Percentiles rank a stretch among this genome's conserved stretches.
These are phyloP conservation scores for Amphiprion clarkii DNA, from an alignment of 2,797 vertebrate species.

Conservation along the genomic window DNA sequence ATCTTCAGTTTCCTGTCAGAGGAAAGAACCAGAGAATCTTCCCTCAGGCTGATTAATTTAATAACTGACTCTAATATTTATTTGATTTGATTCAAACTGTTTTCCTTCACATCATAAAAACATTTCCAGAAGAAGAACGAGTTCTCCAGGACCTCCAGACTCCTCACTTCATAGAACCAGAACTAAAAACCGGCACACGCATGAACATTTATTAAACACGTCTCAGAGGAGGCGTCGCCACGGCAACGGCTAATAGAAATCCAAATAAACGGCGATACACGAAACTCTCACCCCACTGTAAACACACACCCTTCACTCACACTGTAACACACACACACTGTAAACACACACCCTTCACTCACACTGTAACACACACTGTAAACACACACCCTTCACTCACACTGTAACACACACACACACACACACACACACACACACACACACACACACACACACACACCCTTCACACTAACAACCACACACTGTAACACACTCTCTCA, in stretches of 20 bases:
- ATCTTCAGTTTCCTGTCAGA: too few relatives aligned
- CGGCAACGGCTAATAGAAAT: conserved; percentile 17
- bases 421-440: too few relatives aligned
- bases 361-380: conserved; percentile 18
- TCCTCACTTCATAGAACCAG: too few relatives aligned
- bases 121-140: too few relatives aligned
- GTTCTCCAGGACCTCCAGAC: too few relatives aligned
- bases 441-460: not conserved
- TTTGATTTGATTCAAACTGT: too few relatives aligned
- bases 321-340: conserved; percentile 14
- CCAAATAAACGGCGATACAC: conserved; percentile 34
- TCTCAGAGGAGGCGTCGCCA: conserved; percentile 5
- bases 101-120: too few relatives aligned
- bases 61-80: too few relatives aligned
- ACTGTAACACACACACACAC: conserved; percentile 7
- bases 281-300: conserved; percentile 8
- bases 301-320: conserved; percentile 6
- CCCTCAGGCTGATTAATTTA: too few relatives aligned
- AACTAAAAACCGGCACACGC: not conserved
- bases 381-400: not conserved
- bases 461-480: not conserved
- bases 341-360: not conserved
- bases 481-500: conserved; percentile 18
- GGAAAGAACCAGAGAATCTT: too few relatives aligned
- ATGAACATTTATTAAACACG: conserved; percentile 24